phyloP scores from a whole-genome alignment of 2,888 invertebrate species.

The Pyrrhia umbra region DNA sequence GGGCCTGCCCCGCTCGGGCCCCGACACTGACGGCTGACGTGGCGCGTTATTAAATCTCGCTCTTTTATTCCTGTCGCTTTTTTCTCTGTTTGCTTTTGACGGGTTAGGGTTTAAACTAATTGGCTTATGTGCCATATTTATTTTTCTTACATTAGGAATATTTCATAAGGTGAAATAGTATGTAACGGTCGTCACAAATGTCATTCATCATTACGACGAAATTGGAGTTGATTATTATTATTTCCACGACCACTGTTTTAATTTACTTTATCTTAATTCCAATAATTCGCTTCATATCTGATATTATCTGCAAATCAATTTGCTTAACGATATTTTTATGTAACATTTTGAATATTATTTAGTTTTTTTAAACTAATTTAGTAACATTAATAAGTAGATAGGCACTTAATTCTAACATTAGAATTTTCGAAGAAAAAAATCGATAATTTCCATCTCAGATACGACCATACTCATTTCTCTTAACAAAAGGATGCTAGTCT shows the following conservation, averaged over 20 bases:
- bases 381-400: background rate
- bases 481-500: constrained; percentile 26
- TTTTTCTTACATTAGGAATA: background rate
- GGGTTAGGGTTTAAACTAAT: constrained; percentile 43
- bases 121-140: constrained; percentile 28
- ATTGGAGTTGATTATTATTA: too few species aligned
- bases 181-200: background rate
- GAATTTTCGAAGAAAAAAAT: constrained; percentile 13
- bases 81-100: constrained; percentile 39
- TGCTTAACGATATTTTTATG: too few species aligned
- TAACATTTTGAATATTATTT: too few species aligned
- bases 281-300: too few species aligned
- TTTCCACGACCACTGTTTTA: too few species aligned
- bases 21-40: constrained; percentile 56
- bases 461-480: constrained; percentile 14
- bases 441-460: constrained; percentile 13
- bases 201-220: too few species aligned
- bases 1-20: constrained; percentile 20
- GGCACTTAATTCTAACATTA: constrained; percentile 1
- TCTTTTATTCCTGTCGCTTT: constrained; percentile 50
- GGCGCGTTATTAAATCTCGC: constrained; percentile 62
- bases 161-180: background rate
- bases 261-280: too few species aligned
- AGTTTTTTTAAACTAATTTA: too few species aligned
- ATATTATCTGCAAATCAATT: too few species aligned